A percentile compares a stretch with the other conserved stretches of the same genome.
Conservation (phyloP, 2,888 invertebrate genomes). For the Tanypteryx hageni region DNA sequence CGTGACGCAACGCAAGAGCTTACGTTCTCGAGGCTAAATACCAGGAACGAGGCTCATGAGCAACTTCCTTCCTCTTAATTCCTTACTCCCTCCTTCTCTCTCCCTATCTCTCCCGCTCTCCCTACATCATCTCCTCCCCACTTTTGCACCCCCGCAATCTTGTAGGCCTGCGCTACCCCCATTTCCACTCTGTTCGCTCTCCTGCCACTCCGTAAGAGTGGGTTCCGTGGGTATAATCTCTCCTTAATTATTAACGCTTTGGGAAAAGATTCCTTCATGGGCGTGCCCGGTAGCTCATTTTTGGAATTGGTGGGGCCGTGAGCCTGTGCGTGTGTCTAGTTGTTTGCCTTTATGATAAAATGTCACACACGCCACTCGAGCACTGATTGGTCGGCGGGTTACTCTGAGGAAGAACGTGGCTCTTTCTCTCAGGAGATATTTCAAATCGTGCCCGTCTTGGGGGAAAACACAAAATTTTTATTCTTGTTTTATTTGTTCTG, state of each 20-base stretch:
- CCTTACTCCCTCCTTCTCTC: not conserved
- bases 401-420: too few species aligned
- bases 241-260: constrained; percentile 48
- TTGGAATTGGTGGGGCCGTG: not conserved
- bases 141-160: constrained; percentile 24
- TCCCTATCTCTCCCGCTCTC: not conserved
- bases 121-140: not conserved
- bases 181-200: not conserved
- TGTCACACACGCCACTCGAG: too few species aligned
- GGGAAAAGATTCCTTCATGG: constrained; percentile 43
- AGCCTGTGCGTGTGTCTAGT: not conserved
- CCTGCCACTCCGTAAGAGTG: not conserved
- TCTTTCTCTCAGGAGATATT: too few species aligned
- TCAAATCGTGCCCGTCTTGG: too few species aligned
- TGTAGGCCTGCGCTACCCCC: not conserved
- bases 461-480: too few species aligned
- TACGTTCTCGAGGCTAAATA: constrained; percentile 41
- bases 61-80: constrained; percentile 34
- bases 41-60: constrained; percentile 40
- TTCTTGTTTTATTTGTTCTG: too few species aligned
- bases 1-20: constrained; percentile 19
- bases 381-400: too few species aligned
- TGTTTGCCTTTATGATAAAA: not conserved
- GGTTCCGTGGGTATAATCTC: constrained; percentile 41
- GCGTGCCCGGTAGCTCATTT: constrained; percentile 8